A percentile compares a stretch with the other conserved stretches of the same genome.
Conservation (phyloP, 2,888 invertebrate genomes). For the Aplocera efformata region DNA sequence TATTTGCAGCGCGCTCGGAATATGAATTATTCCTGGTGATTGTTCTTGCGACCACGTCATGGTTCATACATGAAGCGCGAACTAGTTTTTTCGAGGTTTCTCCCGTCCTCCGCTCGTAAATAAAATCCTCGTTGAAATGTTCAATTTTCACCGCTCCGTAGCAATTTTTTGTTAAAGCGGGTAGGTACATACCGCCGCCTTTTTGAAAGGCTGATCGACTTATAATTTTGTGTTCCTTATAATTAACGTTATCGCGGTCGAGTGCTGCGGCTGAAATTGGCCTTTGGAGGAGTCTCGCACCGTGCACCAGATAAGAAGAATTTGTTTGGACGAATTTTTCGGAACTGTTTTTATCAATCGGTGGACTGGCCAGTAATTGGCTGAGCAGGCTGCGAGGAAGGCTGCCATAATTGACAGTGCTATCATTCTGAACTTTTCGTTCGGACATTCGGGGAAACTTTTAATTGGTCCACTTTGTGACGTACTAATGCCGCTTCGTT, state of each 20-base stretch:
- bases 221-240: slow-evolving; percentile 52
- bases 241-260: slow-evolving; percentile 59
- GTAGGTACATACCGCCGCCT: slow-evolving; percentile 16
- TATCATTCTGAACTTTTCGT: slow-evolving; percentile 74
- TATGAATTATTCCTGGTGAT: slow-evolving; percentile 79
- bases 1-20: slow-evolving; percentile 77
- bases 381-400: slow-evolving; percentile 56
- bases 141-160: slow-evolving; percentile 49
- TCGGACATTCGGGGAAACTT: slow-evolving; percentile 76
- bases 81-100: slow-evolving; percentile 69
- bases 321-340: slow-evolving; percentile 71
- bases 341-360: slow-evolving; percentile 75
- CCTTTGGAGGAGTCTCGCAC: slow-evolving; percentile 48
- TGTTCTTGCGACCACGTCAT: slow-evolving; percentile 75
- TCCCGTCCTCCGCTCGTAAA: slow-evolving; percentile 55
- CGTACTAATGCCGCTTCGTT: slow-evolving; percentile 72
- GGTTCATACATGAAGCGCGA: slow-evolving; percentile 80
- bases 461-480: slow-evolving; percentile 78
- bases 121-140: slow-evolving; percentile 61
- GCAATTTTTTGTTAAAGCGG: slow-evolving; percentile 41
- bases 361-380: slow-evolving; percentile 68
- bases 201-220: slow-evolving; percentile 40
- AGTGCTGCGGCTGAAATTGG: slow-evolving; percentile 49
- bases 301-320: slow-evolving; percentile 66
- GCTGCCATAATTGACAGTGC: slow-evolving; percentile 72